Conservation (phyloP, 1,140 invertebrate genomes). For the Alviniconcha marisindica region DNA sequence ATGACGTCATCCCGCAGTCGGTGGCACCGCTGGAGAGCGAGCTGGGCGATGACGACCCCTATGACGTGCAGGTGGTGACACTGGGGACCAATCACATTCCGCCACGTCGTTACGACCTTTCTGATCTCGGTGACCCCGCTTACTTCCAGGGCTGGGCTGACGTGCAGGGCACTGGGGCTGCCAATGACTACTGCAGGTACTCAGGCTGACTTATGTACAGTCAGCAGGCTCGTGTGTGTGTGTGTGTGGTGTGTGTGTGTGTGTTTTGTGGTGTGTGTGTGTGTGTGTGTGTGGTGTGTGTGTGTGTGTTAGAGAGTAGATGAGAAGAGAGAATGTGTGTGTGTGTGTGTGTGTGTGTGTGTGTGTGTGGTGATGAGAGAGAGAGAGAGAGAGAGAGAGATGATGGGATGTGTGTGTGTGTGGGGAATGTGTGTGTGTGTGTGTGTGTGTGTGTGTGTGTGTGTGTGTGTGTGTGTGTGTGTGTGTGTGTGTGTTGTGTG, state of each 20-base stretch:
- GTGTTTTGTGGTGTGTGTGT: neutral
- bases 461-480: no score
- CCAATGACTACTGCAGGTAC: slow-evolving; percentile 65
- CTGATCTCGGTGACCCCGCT: slow-evolving; percentile 52
- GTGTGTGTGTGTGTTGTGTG: no score
- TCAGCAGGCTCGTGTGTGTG: no score
- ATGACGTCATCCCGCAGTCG: slow-evolving; percentile 23
- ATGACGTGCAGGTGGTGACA: slow-evolving; percentile 48
- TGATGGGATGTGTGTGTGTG: no score
- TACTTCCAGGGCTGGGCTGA: slow-evolving; percentile 63
- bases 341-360: neutral
- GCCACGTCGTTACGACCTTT: slow-evolving; percentile 58
- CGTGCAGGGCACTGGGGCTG: slow-evolving; percentile 60
- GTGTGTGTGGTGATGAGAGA: no score
- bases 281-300: neutral
- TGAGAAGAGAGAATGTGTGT: neutral
- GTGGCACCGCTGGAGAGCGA: slow-evolving; percentile 50
- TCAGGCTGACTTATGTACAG: no score
- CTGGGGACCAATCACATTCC: slow-evolving; percentile 49
- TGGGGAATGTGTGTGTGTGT: no score
- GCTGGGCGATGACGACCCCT: slow-evolving; percentile 45
- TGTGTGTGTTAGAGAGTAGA: neutral
- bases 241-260: no score
- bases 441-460: no score
- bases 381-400: no score